Percentiles rank a stretch among this genome's conserved stretches.
Evolutionary conservation across 2,797 vertebrate genomes (phyloP).

Genomic region (Myripristis jacobus): DNA sequence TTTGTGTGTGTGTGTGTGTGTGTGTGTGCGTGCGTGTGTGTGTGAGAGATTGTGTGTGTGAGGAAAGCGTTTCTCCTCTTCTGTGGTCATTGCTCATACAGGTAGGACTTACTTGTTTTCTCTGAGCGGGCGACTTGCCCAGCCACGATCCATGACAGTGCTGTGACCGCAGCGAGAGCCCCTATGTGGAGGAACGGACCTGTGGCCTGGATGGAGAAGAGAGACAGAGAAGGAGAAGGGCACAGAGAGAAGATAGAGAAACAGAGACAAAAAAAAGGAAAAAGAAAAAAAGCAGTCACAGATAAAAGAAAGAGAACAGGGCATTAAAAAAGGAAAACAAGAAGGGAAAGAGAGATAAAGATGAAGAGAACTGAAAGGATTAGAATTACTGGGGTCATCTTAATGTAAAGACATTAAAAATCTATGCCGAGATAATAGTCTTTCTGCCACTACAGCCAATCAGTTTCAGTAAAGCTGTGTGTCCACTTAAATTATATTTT

Average conservation of each 20-base stretch:
- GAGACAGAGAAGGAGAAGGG: too few species aligned
- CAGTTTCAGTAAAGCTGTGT: slow-evolving; percentile 17
- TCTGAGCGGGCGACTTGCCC: slow-evolving; percentile 92
- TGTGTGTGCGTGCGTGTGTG: slow-evolving; percentile 22
- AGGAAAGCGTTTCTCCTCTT: slow-evolving; percentile 20
- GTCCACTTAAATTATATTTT: slow-evolving; percentile 37
- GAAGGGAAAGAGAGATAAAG: slow-evolving; percentile 20
- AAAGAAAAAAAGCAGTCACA: not conserved
- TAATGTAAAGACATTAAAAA: slow-evolving; percentile 27
- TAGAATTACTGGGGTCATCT: slow-evolving; percentile 51
- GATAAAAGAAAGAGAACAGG: not conserved
- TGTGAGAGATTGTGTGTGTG: not conserved
- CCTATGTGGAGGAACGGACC: slow-evolving; percentile 96
- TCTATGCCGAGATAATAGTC: slow-evolving; percentile 49
- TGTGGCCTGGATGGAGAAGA: slow-evolving; percentile 86
- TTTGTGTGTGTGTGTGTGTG: slow-evolving; percentile 13
- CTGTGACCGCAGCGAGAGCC: slow-evolving; percentile 88
- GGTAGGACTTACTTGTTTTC: slow-evolving; percentile 86
- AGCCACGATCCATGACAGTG: slow-evolving; percentile 93
- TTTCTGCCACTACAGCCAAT: not conserved
- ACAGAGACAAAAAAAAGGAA: too few species aligned
- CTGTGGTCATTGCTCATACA: not conserved
- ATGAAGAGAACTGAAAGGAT: slow-evolving; percentile 5
- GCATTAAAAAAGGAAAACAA: slow-evolving; percentile 10
- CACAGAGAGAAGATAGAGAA: slow-evolving; percentile 12